Conservation (phyloP, 1,140 invertebrate species). For the Drosophila busckii region DNA sequence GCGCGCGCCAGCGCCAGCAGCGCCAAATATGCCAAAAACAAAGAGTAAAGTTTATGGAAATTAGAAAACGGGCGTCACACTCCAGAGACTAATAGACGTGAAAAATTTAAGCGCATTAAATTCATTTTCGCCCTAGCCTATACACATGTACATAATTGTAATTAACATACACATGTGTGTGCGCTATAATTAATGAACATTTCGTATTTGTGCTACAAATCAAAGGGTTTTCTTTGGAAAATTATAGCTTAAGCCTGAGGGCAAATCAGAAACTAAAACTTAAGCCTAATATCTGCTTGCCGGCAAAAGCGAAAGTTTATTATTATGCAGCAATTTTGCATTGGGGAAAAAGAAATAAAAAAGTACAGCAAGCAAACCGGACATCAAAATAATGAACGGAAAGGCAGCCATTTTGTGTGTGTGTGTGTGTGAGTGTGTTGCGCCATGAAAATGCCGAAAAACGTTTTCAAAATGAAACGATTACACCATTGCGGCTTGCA, state of each 20-base stretch:
- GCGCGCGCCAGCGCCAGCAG: conserved; percentile 16
- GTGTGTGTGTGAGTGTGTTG: conserved; percentile 7
- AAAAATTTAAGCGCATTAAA: conserved; percentile 77
- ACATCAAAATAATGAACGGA: conserved; percentile 75
- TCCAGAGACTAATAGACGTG: conserved; percentile 70
- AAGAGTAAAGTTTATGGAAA: conserved; percentile 48
- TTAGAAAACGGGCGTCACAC: conserved; percentile 54
- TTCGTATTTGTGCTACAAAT: too few relatives aligned
- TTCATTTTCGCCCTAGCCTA: conserved; percentile 42
- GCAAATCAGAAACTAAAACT: too few relatives aligned
- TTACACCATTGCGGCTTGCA: conserved; percentile 74
- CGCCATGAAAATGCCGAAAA: conserved; percentile 61
- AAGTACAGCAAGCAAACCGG: conserved; percentile 26
- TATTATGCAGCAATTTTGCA: conserved; percentile 57
- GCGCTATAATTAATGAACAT: conserved; percentile 71
- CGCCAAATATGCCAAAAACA: conserved; percentile 10
- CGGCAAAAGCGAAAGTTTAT: conserved; percentile 62
- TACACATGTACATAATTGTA: background rate
- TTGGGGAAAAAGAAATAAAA: background rate
- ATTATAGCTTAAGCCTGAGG: too few relatives aligned
- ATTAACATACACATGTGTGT: background rate
- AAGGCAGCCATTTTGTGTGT: conserved; percentile 41
- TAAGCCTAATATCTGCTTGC: too few relatives aligned
- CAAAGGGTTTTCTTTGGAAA: too few relatives aligned
- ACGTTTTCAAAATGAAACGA: conserved; percentile 75